These are phyloP conservation scores for Lutjanus argentimaculatus DNA, from an alignment of 2,797 vertebrate species.

Conservation along the genomic window DNA sequence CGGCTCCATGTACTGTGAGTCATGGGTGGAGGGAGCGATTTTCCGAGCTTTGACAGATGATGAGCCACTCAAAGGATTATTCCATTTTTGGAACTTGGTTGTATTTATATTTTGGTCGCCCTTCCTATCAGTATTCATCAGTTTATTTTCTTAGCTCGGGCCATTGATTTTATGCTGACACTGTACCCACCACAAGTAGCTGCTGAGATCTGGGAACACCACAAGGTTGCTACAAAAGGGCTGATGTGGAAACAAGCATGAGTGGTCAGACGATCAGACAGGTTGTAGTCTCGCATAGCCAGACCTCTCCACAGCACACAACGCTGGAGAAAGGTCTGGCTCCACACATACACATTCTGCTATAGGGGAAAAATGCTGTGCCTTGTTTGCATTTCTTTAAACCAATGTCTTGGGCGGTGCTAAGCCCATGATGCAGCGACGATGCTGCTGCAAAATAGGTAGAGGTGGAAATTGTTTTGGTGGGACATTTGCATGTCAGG, in stretches of 20 bases:
- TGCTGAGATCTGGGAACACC: not conserved
- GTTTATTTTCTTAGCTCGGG: not conserved
- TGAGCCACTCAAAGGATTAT: slow-evolving; percentile 16
- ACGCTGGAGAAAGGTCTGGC: too few species aligned
- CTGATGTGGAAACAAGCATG: not conserved
- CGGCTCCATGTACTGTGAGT: not conserved
- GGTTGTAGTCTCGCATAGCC: too few species aligned
- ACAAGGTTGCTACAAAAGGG: not conserved
- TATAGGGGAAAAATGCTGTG: too few species aligned
- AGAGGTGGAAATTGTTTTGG: too few species aligned
- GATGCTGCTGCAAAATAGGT: too few species aligned
- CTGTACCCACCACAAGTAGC: not conserved
- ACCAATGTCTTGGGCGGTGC: too few species aligned
- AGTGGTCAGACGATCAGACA: too few species aligned
- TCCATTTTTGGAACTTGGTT: not conserved
- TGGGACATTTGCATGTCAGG: too few species aligned
- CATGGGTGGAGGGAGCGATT: slow-evolving; percentile 12
- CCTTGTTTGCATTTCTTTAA: too few species aligned
- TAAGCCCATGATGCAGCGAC: too few species aligned
- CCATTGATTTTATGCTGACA: not conserved
- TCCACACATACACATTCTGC: too few species aligned
- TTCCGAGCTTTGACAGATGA: slow-evolving; percentile 37
- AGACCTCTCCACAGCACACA: too few species aligned
- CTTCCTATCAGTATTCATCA: not conserved
- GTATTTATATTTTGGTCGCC: not conserved